These are phyloP conservation scores for Pyrrhura leucotis DNA, from an alignment of 2,797 vertebrate species.

Conservation along the genomic window DNA sequence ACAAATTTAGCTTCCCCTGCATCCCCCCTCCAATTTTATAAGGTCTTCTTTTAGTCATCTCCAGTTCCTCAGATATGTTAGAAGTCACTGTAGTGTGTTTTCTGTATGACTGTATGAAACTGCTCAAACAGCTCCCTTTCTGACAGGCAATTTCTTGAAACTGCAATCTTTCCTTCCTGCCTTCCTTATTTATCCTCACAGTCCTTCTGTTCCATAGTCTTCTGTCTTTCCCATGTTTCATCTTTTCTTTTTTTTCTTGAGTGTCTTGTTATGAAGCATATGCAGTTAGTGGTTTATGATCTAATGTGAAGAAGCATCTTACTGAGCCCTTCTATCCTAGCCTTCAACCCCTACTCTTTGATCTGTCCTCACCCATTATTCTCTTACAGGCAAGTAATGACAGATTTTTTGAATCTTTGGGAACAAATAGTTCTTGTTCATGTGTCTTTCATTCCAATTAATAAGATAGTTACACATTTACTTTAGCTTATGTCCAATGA, in stretches of 20 bases:
- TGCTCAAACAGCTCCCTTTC: background rate
- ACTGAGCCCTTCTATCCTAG: background rate
- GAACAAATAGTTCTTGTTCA: background rate
- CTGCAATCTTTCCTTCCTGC: background rate
- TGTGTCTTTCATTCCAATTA: background rate
- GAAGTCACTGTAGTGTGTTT: background rate
- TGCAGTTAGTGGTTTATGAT: background rate
- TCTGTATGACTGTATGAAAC: background rate
- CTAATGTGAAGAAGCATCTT: background rate
- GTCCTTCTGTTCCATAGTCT: slow-evolving; percentile 29
- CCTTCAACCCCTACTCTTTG: background rate
- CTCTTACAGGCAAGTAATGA: background rate
- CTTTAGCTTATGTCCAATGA: background rate
- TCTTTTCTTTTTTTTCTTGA: background rate
- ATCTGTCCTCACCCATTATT: background rate
- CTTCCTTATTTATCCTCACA: slow-evolving; percentile 52
- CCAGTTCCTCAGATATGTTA: background rate
- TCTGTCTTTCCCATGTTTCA: background rate
- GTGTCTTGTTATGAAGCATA: background rate
- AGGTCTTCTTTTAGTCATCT: background rate
- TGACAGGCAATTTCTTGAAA: background rate
- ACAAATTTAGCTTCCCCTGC: background rate
- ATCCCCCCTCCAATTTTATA: background rate
- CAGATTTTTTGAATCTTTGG: background rate
- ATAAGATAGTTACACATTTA: background rate